These are phyloP conservation scores for Potamilus streckersoni DNA, from an alignment of 1,140 invertebrate genomes.

Conservation along the genomic window DNA sequence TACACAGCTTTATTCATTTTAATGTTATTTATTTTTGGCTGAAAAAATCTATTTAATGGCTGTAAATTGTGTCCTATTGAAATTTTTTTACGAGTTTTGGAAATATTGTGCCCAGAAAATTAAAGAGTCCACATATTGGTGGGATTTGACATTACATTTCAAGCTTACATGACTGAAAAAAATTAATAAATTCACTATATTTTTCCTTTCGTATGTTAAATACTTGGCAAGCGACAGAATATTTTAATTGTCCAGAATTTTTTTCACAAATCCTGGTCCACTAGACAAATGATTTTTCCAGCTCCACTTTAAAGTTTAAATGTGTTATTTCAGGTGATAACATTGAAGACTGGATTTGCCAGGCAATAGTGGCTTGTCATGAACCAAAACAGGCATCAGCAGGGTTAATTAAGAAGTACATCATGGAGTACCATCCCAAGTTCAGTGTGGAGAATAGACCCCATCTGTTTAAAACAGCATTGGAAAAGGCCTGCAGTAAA, in stretches of 20 bases:
- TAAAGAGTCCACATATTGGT: too few species aligned
- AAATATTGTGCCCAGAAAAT: too few species aligned
- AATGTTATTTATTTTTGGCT: too few species aligned
- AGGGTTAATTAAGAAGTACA: conserved; percentile 52
- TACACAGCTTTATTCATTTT: too few species aligned
- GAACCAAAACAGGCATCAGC: conserved; percentile 57
- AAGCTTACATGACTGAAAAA: too few species aligned
- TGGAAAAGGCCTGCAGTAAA: conserved; percentile 40
- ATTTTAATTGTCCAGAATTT: neutral
- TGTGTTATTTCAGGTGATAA: conserved; percentile 42
- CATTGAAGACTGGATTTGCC: conserved; percentile 49
- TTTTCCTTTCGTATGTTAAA: neutral
- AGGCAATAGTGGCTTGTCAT: conserved; percentile 55
- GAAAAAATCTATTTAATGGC: too few species aligned
- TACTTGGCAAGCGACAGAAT: neutral
- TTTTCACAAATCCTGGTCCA: neutral
- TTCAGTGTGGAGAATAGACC: conserved; percentile 50
- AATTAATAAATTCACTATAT: neutral
- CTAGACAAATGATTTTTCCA: neutral
- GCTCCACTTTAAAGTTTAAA: neutral
- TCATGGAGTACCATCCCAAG: conserved; percentile 54
- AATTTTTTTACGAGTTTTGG: too few species aligned
- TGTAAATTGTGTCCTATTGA: too few species aligned
- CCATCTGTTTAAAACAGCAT: conserved; percentile 45
- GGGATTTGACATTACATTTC: too few species aligned